Evolutionary conservation across 1,140 invertebrate species (phyloP).

Genomic region (Calliphora vicina): DNA sequence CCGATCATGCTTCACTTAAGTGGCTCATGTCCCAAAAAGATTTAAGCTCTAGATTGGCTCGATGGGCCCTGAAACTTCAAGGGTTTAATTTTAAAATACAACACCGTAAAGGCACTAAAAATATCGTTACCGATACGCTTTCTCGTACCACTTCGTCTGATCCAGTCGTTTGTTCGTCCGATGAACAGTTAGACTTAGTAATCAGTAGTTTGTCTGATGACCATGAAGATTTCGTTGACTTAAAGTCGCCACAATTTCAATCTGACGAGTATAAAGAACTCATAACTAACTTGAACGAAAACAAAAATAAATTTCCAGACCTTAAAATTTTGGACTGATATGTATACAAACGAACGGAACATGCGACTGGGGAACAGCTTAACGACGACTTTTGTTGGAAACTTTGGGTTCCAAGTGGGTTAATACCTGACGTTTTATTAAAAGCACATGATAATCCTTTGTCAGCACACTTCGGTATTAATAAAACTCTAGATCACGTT

Average conservation of each 20-base stretch:
- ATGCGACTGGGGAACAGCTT: background rate
- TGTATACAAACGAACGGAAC: conserved; percentile 10
- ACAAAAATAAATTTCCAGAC: background rate
- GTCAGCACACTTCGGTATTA: conserved; percentile 14
- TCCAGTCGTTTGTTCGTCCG: too few species aligned
- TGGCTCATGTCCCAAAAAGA: conserved; percentile 59
- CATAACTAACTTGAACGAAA: background rate
- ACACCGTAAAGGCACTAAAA: conserved; percentile 18
- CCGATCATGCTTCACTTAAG: conserved; percentile 45
- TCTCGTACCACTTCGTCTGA: conserved; percentile 38
- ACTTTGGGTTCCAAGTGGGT: conserved; percentile 1
- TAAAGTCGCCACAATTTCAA: conserved; percentile 13
- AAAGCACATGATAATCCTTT: conserved; percentile 19
- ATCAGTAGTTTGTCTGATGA: background rate
- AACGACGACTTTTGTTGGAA: conserved; percentile 13
- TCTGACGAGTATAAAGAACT: background rate
- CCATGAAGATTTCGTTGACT: background rate
- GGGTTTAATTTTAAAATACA: background rate
- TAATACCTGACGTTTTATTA: background rate
- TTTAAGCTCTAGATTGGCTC: conserved; percentile 45
- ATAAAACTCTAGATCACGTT: conserved; percentile 1
- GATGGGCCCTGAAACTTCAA: conserved; percentile 50
- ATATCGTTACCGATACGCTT: conserved; percentile 24
- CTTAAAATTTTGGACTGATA: conserved; percentile 12
- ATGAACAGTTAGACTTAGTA: too few species aligned